Conservation (phyloP, 2,797 vertebrate species). For the Luscinia megarhynchos region DNA sequence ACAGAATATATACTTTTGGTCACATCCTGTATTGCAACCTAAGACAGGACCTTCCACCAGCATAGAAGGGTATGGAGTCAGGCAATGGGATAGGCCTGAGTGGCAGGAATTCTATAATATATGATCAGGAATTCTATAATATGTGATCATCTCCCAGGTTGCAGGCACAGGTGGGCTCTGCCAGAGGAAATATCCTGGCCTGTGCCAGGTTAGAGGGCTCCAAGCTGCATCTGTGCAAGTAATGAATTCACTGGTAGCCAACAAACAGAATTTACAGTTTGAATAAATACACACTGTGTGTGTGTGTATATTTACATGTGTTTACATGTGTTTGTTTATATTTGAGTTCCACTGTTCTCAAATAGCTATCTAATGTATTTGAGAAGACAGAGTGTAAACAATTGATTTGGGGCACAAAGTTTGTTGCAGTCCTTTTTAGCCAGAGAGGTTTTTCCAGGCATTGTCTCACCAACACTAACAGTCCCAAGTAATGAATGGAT, state of each 20-base stretch:
- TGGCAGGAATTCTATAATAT: rapidly evolving
- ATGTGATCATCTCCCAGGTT: background rate
- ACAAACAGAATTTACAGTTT: background rate
- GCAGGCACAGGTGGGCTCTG: background rate
- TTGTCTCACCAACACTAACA: background rate
- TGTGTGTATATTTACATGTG: background rate
- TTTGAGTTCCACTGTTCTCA: background rate
- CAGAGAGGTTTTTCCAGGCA: background rate
- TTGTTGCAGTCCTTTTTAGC: background rate
- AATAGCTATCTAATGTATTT: conserved; percentile 11
- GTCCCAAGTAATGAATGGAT: background rate
- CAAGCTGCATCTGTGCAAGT: background rate
- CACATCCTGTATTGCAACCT: no score
- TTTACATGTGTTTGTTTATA: background rate
- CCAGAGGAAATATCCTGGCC: background rate
- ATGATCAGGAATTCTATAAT: background rate
- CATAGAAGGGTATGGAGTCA: background rate
- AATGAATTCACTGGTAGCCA: background rate
- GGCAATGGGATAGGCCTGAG: background rate
- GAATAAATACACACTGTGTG: background rate
- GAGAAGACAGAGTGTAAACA: background rate
- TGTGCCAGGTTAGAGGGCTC: background rate
- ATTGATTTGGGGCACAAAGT: background rate
- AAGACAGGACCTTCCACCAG: background rate
- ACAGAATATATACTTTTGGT: no score